Conservation (phyloP, 1,140 invertebrate species). For the Lanistes nyassanus region DNA sequence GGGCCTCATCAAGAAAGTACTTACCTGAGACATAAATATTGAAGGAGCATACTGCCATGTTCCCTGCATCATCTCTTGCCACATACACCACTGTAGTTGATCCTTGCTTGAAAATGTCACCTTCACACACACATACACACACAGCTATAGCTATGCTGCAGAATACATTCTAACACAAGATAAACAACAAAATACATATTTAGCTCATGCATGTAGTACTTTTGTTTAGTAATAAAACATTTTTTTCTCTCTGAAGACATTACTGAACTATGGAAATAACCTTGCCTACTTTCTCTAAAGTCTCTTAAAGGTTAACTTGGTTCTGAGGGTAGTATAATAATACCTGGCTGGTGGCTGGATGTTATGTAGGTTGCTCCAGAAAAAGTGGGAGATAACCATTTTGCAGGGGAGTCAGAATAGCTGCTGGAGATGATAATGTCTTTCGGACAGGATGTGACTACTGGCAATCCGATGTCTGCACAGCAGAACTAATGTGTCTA, state of each 20-base stretch:
- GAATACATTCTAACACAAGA: too few species aligned
- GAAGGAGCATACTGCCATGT: conserved; percentile 91
- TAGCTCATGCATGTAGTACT: too few species aligned
- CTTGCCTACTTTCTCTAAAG: too few species aligned
- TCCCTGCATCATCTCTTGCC: conserved; percentile 89
- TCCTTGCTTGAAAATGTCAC: conserved; percentile 92
- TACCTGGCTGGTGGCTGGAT: conserved; percentile 23
- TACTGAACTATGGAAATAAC: too few species aligned
- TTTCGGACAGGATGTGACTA: conserved; percentile 20
- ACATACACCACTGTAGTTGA: conserved; percentile 93
- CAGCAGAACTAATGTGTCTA: not conserved
- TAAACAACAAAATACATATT: too few species aligned
- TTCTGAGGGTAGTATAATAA: too few species aligned
- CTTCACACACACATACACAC: conserved; percentile 60
- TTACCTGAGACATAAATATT: conserved; percentile 91
- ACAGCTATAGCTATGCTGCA: too few species aligned
- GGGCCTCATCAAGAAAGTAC: too few species aligned
- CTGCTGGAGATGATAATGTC: conserved; percentile 15
- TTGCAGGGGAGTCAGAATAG: conserved; percentile 4
- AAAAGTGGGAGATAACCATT: conserved; percentile 25
- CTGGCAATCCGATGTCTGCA: conserved; percentile 7
- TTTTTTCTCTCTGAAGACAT: too few species aligned
- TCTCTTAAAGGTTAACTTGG: too few species aligned
- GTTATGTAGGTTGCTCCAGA: conserved; percentile 11
- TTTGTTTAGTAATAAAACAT: too few species aligned